Conservation (phyloP, 1,140 invertebrate species). For the fruit fly (Drosophila melanogaster) region DNA sequence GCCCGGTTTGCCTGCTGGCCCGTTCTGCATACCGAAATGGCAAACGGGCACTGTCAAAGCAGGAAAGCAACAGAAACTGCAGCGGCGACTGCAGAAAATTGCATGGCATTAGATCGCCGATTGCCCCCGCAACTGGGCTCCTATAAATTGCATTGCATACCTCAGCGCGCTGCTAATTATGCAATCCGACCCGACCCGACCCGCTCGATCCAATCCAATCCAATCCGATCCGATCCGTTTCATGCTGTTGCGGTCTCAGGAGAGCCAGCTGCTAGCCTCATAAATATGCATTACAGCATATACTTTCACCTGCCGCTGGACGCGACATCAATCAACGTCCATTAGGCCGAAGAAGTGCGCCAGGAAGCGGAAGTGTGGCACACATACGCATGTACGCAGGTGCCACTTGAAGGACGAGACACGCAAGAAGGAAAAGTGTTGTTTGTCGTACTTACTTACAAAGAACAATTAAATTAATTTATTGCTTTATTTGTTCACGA, state of each 20-base stretch:
- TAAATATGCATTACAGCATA: constrained; percentile 62
- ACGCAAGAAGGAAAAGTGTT: constrained; percentile 17
- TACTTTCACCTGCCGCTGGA: constrained; percentile 66
- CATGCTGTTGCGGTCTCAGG: constrained; percentile 7
- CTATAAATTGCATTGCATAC: constrained; percentile 51
- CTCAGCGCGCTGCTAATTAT: constrained; percentile 64
- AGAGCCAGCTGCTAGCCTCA: constrained; percentile 21
- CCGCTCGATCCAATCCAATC: constrained; percentile 3
- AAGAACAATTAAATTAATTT: too few relatives aligned
- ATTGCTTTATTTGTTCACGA: too few relatives aligned
- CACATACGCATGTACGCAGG: constrained; percentile 32
- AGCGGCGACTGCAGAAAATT: constrained; percentile 47
- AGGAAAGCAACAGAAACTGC: constrained; percentile 21
- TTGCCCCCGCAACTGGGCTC: constrained; percentile 33
- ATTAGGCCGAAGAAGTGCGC: constrained; percentile 72
- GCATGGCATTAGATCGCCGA: constrained; percentile 56
- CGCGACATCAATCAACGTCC: constrained; percentile 73
- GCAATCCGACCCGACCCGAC: constrained; percentile 12
- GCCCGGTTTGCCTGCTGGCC: constrained; percentile 28
- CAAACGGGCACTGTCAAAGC: constrained; percentile 70
- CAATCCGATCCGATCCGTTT: constrained; percentile 3
- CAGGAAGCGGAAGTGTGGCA: constrained; percentile 70
- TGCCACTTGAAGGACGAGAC: constrained; percentile 32
- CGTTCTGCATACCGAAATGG: constrained; percentile 50
- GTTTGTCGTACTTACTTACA: too few relatives aligned